Evolutionary conservation across 2,113 vertebrate genomes (phyloP), one percentile per base, ranked within the genome.

Genomic region (Eubucco bourcierii): DNA sequence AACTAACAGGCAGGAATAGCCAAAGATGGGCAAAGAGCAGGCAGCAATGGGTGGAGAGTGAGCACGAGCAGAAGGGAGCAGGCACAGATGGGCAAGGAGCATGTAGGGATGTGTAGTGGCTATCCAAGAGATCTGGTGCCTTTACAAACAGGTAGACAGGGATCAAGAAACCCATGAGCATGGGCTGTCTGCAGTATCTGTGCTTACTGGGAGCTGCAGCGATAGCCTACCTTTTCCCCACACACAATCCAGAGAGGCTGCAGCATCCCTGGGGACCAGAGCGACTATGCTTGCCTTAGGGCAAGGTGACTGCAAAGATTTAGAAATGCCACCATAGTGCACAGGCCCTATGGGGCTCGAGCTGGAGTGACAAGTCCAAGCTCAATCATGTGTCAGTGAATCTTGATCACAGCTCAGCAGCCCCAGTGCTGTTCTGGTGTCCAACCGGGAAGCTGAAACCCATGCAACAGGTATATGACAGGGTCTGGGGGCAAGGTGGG

Each of bases 261-360:
- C 27, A 70, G 50, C 50, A 41, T 60, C 83, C 18, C 14, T 2
- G 0, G 67, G 67, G 28, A 83, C 20, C 15, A 18, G 34, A 10
- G 47, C 41, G 27, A 52, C 31, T 15, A 25, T 28, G 31, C 6
- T 47, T 77, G 60, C 29, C 60, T 58, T 21, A 1, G 1, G 21
- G 59, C 12, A 53, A 72, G 25, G 55, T 73, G 46, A 67, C 0
- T 1, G 34, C 41, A 73, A 87, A 78, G 66, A 68, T 6, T 7
- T 31, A 23, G 55, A 78, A 90, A 58, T 74, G 82, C 67, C 31
- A 63, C 31, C 1, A 3, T 12, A 20, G 34, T 23, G 39, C 47
- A 52, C 0, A 0, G 39, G 28, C 31, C 27, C 71, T 44, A 12
- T 1, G 5, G 15, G 13, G 6, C 56, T 13, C n/a, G 46, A 27